Conservation (phyloP, 2,113 vertebrate species). For the Clarias gariepinus region DNA sequence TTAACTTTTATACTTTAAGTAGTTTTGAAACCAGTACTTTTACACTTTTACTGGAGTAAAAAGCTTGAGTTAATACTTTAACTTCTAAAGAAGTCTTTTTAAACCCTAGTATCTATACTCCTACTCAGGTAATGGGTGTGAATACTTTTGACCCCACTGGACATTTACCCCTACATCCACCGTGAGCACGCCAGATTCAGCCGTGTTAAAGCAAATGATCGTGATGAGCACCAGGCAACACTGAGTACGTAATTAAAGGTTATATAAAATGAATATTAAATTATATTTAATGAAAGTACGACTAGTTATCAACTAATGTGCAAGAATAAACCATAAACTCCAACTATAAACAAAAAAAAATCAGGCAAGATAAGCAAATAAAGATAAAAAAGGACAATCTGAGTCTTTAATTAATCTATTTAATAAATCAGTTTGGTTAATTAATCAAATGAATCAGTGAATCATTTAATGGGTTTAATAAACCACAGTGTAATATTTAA, state of each 20-base stretch:
- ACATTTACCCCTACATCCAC: neutral
- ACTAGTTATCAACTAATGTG: neutral
- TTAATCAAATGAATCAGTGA: neutral
- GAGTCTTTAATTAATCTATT: neutral
- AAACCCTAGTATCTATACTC: too few relatives aligned
- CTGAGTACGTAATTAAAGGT: neutral
- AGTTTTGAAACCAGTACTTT: too few relatives aligned
- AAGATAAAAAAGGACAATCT: neutral
- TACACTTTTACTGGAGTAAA: too few relatives aligned
- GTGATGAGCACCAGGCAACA: neutral
- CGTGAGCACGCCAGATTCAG: neutral
- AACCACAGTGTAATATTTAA: neutral
- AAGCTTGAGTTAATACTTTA: too few relatives aligned
- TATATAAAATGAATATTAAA: too few relatives aligned
- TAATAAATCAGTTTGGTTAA: neutral
- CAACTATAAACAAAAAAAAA: neutral
- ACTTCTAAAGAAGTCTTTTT: too few relatives aligned
- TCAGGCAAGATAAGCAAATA: neutral
- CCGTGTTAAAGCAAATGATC: neutral
- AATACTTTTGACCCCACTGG: too few relatives aligned
- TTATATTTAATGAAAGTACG: neutral
- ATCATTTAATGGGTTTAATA: neutral
- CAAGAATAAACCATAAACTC: neutral
- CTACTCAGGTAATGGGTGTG: too few relatives aligned
- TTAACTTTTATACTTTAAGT: too few relatives aligned